A percentile compares a stretch with the other conserved stretches of the same genome.
Conservation (phyloP, 2,113 vertebrate genomes). For the Trachemys scripta region DNA sequence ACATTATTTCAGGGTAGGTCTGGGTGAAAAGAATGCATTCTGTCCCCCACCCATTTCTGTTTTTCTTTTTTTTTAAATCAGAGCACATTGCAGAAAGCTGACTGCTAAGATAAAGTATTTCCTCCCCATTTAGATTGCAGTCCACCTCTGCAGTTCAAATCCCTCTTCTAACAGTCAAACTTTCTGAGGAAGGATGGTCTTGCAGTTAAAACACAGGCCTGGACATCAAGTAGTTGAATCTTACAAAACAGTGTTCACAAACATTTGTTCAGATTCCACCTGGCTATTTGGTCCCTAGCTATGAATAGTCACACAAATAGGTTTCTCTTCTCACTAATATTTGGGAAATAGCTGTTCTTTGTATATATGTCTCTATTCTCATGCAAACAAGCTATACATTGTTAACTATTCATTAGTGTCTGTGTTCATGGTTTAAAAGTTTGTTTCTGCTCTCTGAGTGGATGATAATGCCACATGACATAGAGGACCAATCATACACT, state of each 20-base stretch:
- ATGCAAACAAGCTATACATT: neutral
- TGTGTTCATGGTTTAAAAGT: neutral
- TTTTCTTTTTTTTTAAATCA: neutral
- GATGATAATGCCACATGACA: neutral
- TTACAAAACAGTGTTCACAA: neutral
- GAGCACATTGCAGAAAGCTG: neutral
- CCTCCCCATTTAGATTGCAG: neutral
- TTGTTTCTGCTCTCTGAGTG: neutral
- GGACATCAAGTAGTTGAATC: neutral
- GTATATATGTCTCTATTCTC: neutral
- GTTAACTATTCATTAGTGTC: neutral
- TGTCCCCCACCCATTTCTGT: neutral
- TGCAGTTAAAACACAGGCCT: neutral
- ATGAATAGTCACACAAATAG: neutral
- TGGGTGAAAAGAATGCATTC: neutral
- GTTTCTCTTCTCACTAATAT: neutral
- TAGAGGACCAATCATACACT: neutral
- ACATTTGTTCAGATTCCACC: neutral
- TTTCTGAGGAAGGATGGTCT: neutral
- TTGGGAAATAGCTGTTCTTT: neutral
- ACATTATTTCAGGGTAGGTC: neutral
- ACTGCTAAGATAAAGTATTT: neutral
- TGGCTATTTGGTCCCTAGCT: neutral
- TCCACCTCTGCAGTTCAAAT: neutral
- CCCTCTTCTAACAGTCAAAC: neutral